Percentiles rank a stretch among this genome's conserved stretches.
Conservation (phyloP, 2,888 invertebrate species). For the Serrognathus titanus region DNA sequence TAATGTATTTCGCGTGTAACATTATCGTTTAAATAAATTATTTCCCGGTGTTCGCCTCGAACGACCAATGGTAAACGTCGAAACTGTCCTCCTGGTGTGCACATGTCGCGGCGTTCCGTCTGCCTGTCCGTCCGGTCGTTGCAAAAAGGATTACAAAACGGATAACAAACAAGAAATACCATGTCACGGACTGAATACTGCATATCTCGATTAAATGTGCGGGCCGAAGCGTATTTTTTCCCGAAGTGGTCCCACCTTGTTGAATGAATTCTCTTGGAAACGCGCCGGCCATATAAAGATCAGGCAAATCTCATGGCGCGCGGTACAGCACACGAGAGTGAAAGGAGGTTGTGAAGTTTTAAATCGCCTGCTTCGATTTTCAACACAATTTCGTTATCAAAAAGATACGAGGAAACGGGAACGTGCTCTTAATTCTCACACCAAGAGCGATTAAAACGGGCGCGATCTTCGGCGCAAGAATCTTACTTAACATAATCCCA, state of each 20-base stretch:
- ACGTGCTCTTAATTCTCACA: not conserved
- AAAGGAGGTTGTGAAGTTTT: conserved; percentile 28
- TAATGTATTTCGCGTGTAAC: too few relatives aligned
- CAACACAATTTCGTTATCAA: conserved; percentile 13
- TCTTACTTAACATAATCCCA: too few relatives aligned
- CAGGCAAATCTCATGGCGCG: conserved; percentile 23
- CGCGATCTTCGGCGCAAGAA: not conserved
- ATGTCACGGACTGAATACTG: conserved; percentile 25
- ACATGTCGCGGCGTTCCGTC: too few relatives aligned
- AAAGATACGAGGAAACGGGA: not conserved
- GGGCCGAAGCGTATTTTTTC: conserved; percentile 7
- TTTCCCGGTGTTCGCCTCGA: too few relatives aligned
- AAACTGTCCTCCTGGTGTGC: too few relatives aligned
- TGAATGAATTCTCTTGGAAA: conserved; percentile 16
- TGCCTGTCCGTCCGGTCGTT: too few relatives aligned
- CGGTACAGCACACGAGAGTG: conserved; percentile 31
- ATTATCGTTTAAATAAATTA: too few relatives aligned
- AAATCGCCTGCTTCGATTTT: conserved; percentile 2
- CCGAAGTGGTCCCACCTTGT: conserved; percentile 26
- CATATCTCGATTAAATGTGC: conserved; percentile 14
- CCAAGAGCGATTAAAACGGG: not conserved
- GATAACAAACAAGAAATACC: conserved; percentile 11
- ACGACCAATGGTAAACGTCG: too few relatives aligned
- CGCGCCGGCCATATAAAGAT: conserved; percentile 26
- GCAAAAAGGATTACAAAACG: too few relatives aligned